Evolutionary conservation across 92 coral and sea anemone species (phyloP).

Genomic region (Phenganax subtilis): DNA sequence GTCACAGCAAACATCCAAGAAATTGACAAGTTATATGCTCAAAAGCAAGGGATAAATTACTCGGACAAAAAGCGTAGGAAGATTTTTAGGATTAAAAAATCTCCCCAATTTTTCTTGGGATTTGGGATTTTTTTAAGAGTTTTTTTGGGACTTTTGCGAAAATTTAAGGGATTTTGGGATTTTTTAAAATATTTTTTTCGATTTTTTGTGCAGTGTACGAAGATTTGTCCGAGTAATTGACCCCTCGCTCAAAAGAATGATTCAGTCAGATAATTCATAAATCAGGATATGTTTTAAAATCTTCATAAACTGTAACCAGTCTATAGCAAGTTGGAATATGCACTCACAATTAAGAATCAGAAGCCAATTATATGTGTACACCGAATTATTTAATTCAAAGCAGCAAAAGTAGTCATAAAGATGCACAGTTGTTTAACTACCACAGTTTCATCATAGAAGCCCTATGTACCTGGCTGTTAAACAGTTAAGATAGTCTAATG

Average conservation of each 20-base stretch:
- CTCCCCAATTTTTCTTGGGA: too few species aligned
- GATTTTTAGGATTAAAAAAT: too few species aligned
- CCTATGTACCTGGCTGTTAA: too few species aligned
- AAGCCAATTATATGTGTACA: not conserved
- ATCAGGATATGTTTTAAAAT: conserved; percentile 8
- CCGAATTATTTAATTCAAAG: not conserved
- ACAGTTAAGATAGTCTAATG: not conserved
- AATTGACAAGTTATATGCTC: conserved; percentile 2
- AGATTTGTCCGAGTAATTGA: too few species aligned
- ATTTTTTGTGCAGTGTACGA: too few species aligned
- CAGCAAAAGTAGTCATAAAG: not conserved
- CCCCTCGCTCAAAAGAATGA: too few species aligned
- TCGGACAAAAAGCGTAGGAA: too few species aligned
- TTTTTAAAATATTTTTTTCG: too few species aligned
- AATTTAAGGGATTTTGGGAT: too few species aligned
- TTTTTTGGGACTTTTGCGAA: too few species aligned
- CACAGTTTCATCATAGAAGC: not conserved
- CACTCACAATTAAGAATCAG: not conserved
- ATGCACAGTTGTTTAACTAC: not conserved
- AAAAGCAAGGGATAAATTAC: too few species aligned
- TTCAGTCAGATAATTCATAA: conserved; percentile 24
- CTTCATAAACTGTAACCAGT: not conserved
- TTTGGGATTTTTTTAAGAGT: too few species aligned
- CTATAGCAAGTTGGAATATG: not conserved
- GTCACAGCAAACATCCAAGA: not conserved